Base-by-base conservation (phyloP, 2,888 invertebrate species). In the Ectropis crepuscularia region DNA sequence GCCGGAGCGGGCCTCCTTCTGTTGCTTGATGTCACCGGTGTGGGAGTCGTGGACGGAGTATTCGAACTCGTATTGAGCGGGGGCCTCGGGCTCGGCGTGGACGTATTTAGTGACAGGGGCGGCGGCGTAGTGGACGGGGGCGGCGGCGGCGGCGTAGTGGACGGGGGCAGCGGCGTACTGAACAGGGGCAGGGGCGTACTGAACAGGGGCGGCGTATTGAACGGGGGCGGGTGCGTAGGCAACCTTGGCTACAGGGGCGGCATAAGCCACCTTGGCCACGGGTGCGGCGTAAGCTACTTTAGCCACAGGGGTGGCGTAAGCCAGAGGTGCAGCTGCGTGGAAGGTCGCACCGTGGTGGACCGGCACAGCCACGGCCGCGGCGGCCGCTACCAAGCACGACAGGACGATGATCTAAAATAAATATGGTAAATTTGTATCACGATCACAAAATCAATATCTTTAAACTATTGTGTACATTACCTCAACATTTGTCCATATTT, bases 21-120 rank as follows among this genome's bases (percentile, higher is more conserved):
- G 92, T 71, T 90, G 82, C 77, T 93, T 93, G 70, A 90, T 78
- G 77, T 93, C 93, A 2, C 92, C 92, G 75, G 79, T 88, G 75
- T 88, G 87, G 1, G 78, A 74, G 70, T 92, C 92, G 65, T 90
- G 88, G 58, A 92, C 90, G 61, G 90, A 88, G 83, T 92, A 92
- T 38, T 81, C 78, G 83, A 85, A 92, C 58, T 90, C 88, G 81
- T 92, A 92, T 69, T 89, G 84, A 5, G 90, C 90, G 37, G 89
- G 90, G 1, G 81, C 83, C 65, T 89, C 86, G 6, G 80, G 78
- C 60, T 88, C 83, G 0, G 84, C 85, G 75, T 89, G 86, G 12
- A 55, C 41, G 55, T 83, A 74, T 66, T 89, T 86, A 60, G 80
- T 74, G 37, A 84, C 72, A 5, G 89, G 86, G 12, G 81, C 76